Base-by-base conservation (phyloP, 1,140 invertebrate genomes). In the Ceratosolen fusciceps region DNA sequence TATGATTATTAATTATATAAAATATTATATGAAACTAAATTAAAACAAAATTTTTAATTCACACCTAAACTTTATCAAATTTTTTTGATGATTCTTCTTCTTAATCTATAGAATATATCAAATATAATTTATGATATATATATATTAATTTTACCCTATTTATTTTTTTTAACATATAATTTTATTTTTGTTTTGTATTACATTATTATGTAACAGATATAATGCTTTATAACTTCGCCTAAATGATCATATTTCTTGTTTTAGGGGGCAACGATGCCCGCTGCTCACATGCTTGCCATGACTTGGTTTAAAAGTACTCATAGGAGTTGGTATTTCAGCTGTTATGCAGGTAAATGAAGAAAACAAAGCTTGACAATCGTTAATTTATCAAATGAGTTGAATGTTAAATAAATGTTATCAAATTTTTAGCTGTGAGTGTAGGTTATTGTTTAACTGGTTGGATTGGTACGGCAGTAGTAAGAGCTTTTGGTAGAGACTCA, bases 251-350 rank as follows among this genome's bases (percentile, higher is more conserved):
- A 12, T 54, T 67, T 16, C 26, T 83, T n/a, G n/a, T n/a, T 86
- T 34, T 49, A 92, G 92, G 92, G 92, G 43, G 91, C 91, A 34
- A 92, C 91, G 8, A 92, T 92, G 91, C 92, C 92, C 26, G 92
- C 92, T 26, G 91, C 92, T 75, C 92, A 93, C 75, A 92, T 92
- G 91, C 85, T 93, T 19, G 92, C 92, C 58, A 92, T 92, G 83
- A 92, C 91, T 21, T 93, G 92, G 92, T 92, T 92, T 73, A 92
- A 92, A 83, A 91, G 91, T 72, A 91, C 91, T 54, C 89, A 92
- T 77, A 85, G 92, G 80, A 92, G 91, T 84, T 91, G 88, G 83
- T 92, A 91, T 82, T 91, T 93, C 47, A 92, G 92, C 71, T 91
- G 91, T 79, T 92, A 93, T 79, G 90, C 92, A 82, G 91, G 92